These are phyloP conservation scores for Trinorchestia longiramus DNA, from an alignment of 1,140 invertebrate genomes.

Conservation along the genomic window DNA sequence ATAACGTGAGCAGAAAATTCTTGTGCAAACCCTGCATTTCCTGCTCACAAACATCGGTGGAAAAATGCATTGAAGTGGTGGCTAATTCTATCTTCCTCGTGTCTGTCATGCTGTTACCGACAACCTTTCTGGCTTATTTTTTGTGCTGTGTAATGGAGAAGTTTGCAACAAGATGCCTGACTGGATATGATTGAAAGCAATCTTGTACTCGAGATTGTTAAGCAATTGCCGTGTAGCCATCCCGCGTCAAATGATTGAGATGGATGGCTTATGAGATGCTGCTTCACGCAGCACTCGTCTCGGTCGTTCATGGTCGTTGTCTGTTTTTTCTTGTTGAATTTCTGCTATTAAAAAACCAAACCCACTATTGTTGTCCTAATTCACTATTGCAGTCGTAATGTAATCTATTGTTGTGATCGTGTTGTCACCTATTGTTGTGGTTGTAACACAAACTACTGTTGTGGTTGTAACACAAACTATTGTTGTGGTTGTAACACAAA, in stretches of 20 bases:
- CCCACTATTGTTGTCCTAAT: neutral
- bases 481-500: too few relatives aligned
- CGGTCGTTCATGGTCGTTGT: neutral
- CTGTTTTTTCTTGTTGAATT: neutral
- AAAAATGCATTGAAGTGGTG: neutral
- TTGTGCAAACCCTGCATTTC: neutral
- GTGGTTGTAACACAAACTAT: too few relatives aligned
- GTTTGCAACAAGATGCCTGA: neutral
- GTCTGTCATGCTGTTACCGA: neutral
- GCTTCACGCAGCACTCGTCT: neutral
- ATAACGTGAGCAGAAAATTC: neutral
- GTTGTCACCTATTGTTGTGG: too few relatives aligned
- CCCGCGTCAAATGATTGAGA: conserved; percentile 28
- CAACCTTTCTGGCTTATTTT: neutral
- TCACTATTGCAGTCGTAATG: neutral
- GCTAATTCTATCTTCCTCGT: neutral
- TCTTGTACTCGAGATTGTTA: conserved; percentile 23
- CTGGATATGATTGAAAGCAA: conserved; percentile 29
- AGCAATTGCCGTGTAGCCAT: neutral
- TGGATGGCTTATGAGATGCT: conserved; percentile 15
- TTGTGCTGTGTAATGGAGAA: neutral
- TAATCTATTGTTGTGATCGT: neutral
- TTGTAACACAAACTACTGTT: too few relatives aligned
- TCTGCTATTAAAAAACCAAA: neutral
- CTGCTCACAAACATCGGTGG: neutral